Base-by-base conservation (phyloP, 2,797 vertebrate genomes). In the Smutsia gigantea region DNA sequence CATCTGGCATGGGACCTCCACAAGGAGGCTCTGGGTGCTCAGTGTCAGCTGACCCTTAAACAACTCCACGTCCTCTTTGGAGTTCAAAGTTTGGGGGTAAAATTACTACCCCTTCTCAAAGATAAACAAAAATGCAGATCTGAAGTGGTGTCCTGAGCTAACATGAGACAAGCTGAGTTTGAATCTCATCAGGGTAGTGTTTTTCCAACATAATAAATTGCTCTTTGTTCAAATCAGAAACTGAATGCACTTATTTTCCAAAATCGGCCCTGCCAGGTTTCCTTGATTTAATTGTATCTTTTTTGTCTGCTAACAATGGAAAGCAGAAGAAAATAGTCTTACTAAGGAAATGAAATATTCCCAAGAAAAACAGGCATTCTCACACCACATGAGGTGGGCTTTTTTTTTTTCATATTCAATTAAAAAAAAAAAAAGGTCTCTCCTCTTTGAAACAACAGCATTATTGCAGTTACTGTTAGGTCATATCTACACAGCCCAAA, bases 291-390 rank as follows among this genome's bases (percentile, higher is more conserved):
- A 98, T 96, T 97, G 97, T 96, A 96, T 97, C 93, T 93, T 96
- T 98, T 97, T 94, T 97, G 97, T 96, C 97, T 96, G 90, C 87
- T 97, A 92, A 97, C 98, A 98, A 97, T 97, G 98, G 94, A 97
- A 97, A 97, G 82, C 90, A 97, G 96, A 96, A 97, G 97, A 98
- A 97, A 97, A 98, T 96, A 97, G 46, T 95, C 97, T 97, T 92
- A 21, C 81, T 91, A 74, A 97, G 98, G 97, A 98, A 97, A 97
- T 98, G 96, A 96, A 90, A 96, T 86, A 83, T 71, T 93, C 97
- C 96, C 95, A 95, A 96, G 96, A 97, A 68, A 92, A 95, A 94
- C 63, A 96, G 74, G 78, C 97, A 97, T 98, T 98, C 87, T 92
- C 68, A 71, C 79, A 95, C 87, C 94, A 49, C 97, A 87, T 14